phyloP scores from a whole-genome alignment of 2,113 vertebrate species.

The Proterorhinus semilunaris region DNA sequence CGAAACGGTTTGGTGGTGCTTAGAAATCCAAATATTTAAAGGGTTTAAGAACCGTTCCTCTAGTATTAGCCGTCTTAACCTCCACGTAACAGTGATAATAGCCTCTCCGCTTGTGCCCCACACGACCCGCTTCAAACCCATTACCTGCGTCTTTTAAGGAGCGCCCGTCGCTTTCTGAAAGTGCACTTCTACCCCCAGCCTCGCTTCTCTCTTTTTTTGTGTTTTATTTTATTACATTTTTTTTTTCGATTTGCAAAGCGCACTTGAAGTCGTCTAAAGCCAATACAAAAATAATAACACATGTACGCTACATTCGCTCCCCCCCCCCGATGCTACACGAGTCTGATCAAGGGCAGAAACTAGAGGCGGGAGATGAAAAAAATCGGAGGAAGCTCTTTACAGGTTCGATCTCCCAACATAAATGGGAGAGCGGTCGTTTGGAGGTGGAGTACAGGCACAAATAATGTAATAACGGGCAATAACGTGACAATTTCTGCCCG shows the following conservation, averaged over 20 bases:
- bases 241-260: conserved; percentile 41
- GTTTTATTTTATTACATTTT: neutral
- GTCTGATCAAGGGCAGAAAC: conserved; percentile 22
- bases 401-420: conserved; percentile 72
- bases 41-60: no score
- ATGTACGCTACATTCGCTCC: conserved; percentile 39
- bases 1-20: no score
- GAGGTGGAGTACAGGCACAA: neutral
- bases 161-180: conserved; percentile 46
- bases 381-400: conserved; percentile 62
- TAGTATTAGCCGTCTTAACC: no score
- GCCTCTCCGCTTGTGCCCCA: neutral
- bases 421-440: conserved; percentile 70
- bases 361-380: conserved; percentile 30
- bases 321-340: conserved; percentile 38
- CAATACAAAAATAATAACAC: conserved; percentile 25
- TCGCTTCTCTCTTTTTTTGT: neutral
- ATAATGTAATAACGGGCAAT: no score
- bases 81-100: neutral
- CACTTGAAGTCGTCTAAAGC: conserved; percentile 56
- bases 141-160: conserved; percentile 3
- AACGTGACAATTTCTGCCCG: no score
- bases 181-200: conserved; percentile 53
- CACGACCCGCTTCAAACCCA: neutral
- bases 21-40: no score